Evolutionary conservation across 2,888 invertebrate genomes (phyloP).

Genomic region (Leucania comma): DNA sequence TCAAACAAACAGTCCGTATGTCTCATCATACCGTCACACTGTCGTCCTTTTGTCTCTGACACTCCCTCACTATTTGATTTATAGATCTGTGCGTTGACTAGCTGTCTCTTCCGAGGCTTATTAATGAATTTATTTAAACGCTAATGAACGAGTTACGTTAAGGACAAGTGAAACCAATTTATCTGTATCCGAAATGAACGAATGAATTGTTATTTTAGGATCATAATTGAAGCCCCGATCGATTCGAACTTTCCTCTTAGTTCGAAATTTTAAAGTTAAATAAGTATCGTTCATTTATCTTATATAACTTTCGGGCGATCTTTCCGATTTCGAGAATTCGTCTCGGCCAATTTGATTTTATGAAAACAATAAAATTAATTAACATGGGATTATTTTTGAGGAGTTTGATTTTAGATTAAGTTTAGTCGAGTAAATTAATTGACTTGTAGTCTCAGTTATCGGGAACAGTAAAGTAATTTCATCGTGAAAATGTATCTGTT

Average conservation of each 20-base stretch:
- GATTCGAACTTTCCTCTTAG: slow-evolving; percentile 58
- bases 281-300: slow-evolving; percentile 65
- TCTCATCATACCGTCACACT: slow-evolving; percentile 72
- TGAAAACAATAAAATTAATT: slow-evolving; percentile 63
- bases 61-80: slow-evolving; percentile 90
- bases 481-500: slow-evolving; percentile 10
- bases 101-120: slow-evolving; percentile 85
- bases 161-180: slow-evolving; percentile 85
- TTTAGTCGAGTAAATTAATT: slow-evolving; percentile 32
- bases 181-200: slow-evolving; percentile 80
- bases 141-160: slow-evolving; percentile 89
- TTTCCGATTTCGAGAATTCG: slow-evolving; percentile 57
- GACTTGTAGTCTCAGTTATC: slow-evolving; percentile 4
- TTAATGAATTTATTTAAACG: slow-evolving; percentile 91
- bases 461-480: slow-evolving; percentile 28
- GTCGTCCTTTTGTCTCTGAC: slow-evolving; percentile 89
- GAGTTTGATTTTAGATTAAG: slow-evolving; percentile 40
- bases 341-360: slow-evolving; percentile 60
- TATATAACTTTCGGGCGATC: slow-evolving; percentile 62
- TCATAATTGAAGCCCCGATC: slow-evolving; percentile 73
- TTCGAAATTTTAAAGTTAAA: slow-evolving; percentile 61
- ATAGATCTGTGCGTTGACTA: slow-evolving; percentile 88
- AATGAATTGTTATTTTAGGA: slow-evolving; percentile 80
- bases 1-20: slow-evolving; percentile 68
- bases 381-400: slow-evolving; percentile 37